Evolutionary conservation across 23 tunicate species (phyloP).

Genomic region (Halocynthia roretzi): DNA sequence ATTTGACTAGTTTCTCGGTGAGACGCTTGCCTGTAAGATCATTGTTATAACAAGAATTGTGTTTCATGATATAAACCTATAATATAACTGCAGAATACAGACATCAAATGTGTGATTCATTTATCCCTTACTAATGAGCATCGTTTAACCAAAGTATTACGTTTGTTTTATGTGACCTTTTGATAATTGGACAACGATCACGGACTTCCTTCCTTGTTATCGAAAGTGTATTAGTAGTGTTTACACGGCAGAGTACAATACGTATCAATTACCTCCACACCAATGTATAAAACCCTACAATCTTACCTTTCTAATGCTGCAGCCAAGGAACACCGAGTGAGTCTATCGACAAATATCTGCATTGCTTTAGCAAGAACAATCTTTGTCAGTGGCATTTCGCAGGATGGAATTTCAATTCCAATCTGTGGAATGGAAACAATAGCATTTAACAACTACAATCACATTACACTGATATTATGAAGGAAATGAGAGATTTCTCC

Average conservation of each 20-base stretch:
- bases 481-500: too few relatives aligned
- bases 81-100: too few relatives aligned
- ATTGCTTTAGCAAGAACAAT: constrained; percentile 41
- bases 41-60: too few relatives aligned
- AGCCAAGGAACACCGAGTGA: constrained; percentile 34
- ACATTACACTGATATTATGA: too few relatives aligned
- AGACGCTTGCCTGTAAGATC: too few relatives aligned
- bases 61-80: too few relatives aligned
- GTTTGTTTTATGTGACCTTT: too few relatives aligned
- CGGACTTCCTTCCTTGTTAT: background rate
- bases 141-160: too few relatives aligned
- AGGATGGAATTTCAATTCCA: background rate
- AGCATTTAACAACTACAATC: background rate
- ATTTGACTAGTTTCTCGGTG: too few relatives aligned
- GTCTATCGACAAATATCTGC: constrained; percentile 29
- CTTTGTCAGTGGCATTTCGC: constrained; percentile 22
- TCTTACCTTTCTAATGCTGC: constrained; percentile 29
- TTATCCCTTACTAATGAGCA: too few relatives aligned
- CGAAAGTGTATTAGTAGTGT: background rate
- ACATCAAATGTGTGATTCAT: too few relatives aligned
- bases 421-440: background rate
- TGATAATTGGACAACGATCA: too few relatives aligned
- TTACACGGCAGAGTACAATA: background rate
- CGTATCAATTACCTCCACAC: background rate
- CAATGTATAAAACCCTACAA: background rate